Base-by-base conservation (phyloP, 1,140 invertebrate species). In the Camponotus vicinus region DNA sequence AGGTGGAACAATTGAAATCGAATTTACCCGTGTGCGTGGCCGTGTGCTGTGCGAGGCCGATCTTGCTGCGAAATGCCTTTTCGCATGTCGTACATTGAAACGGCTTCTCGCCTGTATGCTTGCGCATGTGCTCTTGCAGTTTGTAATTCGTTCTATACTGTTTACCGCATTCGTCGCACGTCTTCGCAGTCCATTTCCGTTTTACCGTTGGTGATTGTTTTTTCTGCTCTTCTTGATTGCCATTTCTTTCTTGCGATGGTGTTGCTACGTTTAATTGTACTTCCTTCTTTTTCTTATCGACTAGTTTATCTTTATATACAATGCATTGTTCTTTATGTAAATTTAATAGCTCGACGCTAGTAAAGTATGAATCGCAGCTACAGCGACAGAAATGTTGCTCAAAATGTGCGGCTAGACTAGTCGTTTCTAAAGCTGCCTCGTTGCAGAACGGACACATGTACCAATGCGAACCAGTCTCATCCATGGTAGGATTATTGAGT, bases 31-130 rank as follows among this genome's bases (percentile, higher is more conserved):
- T 96, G 79, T 97, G 96, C 21, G 96, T 97, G 0, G 96, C 96
- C 80, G 96, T 95, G 90, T 97, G 97, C 88, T 97, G 97, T 5
- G 97, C 96, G 55, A 97, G 91, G 21, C 97, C 97, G 69, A 96
- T 96, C 93, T 96, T 97, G 77, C 96, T 96, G 13, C 96, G 93
- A 93, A 98, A 98, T 18, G 96, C 96, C 92, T 98, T 98, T 5
- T 97, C 97, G 92, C 98, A 98, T 37, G 97, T 95, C 7, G 96
- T 94, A 94, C 98, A 98, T 61, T 97, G 96, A 93, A 97, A 98
- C 15, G 97, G 97, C 91, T 97, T 98, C 91, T 98, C 97, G 1
- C 97, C 97, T 0, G 97, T 98, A 89, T 98, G 97, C n/a, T 96
- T 97, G n/a, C 97, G 93, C 94, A 97, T 96, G 92, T 99, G 98